These are phyloP conservation scores for Ganaspis sp. DNA, from an alignment of 1,140 invertebrate species.

Conservation along the genomic window DNA sequence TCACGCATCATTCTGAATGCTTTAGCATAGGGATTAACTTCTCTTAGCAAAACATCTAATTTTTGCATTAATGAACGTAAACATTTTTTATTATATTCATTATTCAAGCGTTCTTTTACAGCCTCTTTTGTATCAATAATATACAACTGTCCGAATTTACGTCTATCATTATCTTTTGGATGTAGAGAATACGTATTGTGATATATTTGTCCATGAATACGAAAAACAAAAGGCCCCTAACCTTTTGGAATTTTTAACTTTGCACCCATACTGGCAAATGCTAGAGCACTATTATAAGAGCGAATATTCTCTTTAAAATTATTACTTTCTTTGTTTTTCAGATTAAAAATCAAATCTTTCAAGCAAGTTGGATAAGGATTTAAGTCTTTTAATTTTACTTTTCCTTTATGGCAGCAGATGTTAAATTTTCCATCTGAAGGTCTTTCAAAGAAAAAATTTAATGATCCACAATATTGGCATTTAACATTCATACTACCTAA, in stretches of 20 bases:
- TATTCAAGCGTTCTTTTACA: constrained; percentile 17
- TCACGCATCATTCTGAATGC: constrained; percentile 21
- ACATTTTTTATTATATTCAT: constrained; percentile 20
- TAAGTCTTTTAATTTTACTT: too few relatives aligned
- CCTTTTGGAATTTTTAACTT: neutral
- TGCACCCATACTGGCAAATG: too few relatives aligned
- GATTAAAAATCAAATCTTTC: too few relatives aligned
- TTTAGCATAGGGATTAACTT: neutral
- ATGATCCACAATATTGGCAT: too few relatives aligned
- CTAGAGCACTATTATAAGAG: too few relatives aligned
- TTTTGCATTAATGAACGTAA: constrained; percentile 4
- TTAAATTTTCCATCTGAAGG: too few relatives aligned
- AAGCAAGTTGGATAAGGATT: too few relatives aligned
- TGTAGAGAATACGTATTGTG: constrained; percentile 15
- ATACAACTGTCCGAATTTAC: constrained; percentile 39
- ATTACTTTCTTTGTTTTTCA: too few relatives aligned
- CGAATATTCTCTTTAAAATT: too few relatives aligned
- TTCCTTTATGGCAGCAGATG: too few relatives aligned
- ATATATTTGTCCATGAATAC: constrained; percentile 41
- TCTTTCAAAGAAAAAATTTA: too few relatives aligned
- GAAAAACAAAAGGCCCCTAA: constrained; percentile 34
- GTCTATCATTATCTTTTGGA: constrained; percentile 29
- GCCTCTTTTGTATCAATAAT: constrained; percentile 38
- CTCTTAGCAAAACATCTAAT: constrained; percentile 22
- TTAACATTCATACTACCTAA: too few relatives aligned